phyloP scores from a whole-genome alignment of 1,140 invertebrate genomes.

The Pantala flavescens region DNA sequence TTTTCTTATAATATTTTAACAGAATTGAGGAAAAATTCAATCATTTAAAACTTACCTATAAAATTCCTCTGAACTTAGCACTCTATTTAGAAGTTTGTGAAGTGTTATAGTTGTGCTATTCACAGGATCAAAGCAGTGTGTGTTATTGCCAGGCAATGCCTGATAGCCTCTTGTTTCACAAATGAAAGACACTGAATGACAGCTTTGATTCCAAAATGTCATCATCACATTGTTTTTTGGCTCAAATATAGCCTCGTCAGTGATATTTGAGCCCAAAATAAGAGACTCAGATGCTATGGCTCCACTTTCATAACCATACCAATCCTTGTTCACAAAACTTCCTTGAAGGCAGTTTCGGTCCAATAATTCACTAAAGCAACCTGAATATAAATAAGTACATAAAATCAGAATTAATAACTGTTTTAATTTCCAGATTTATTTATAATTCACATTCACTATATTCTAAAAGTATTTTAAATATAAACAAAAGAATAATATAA shows the following conservation, averaged over 20 bases:
- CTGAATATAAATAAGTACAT: conserved; percentile 27
- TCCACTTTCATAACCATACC: not conserved
- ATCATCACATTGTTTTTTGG: conserved; percentile 22
- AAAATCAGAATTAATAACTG: too few species aligned
- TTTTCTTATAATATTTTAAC: too few species aligned
- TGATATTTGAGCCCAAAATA: not conserved
- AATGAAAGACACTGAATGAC: conserved; percentile 37
- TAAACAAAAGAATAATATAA: too few species aligned
- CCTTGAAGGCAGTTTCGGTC: conserved; percentile 35
- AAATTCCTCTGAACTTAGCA: conserved; percentile 45
- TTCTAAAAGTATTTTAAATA: too few species aligned
- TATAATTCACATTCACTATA: too few species aligned
- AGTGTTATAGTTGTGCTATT: conserved; percentile 27
- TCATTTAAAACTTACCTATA: conserved; percentile 37
- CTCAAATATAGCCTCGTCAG: not conserved
- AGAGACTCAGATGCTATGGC: not conserved
- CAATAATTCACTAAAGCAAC: conserved; percentile 43
- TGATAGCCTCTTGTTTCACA: conserved; percentile 34
- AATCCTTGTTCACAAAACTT: conserved; percentile 29
- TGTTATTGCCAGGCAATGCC: conserved; percentile 29
- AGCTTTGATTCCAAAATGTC: conserved; percentile 39
- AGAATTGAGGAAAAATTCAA: conserved; percentile 9
- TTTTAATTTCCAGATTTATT: too few species aligned
- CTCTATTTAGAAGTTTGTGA: conserved; percentile 34
- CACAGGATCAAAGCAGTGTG: conserved; percentile 32